These are phyloP conservation scores for Drosophila quinaria DNA, from an alignment of 2,888 invertebrate genomes.

Conservation along the genomic window DNA sequence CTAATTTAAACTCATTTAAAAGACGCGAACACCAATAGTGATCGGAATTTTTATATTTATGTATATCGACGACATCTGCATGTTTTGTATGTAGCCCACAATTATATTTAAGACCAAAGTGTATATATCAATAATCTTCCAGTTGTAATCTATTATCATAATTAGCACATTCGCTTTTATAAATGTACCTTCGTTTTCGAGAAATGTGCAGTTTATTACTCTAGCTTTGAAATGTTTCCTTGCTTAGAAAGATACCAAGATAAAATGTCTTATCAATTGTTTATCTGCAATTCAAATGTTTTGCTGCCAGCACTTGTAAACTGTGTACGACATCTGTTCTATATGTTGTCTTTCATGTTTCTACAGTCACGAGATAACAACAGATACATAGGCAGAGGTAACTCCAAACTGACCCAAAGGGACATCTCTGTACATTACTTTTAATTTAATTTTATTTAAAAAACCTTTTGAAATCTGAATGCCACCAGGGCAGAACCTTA, in stretches of 20 bases:
- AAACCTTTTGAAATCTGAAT: constrained; percentile 86
- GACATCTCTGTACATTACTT: neutral
- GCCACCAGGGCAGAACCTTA: constrained; percentile 90
- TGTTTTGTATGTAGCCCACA: constrained; percentile 50
- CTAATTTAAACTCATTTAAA: constrained; percentile 4
- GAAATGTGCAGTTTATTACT: constrained; percentile 16
- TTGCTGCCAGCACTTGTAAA: constrained; percentile 20
- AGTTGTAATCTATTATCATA: constrained; percentile 60
- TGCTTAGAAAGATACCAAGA: neutral
- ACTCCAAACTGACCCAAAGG: neutral
- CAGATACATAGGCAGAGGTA: neutral
- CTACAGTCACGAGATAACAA: constrained; percentile 35
- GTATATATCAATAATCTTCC: constrained; percentile 69
- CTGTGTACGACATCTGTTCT: constrained; percentile 51
- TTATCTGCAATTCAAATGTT: constrained; percentile 35
- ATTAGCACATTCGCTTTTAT: constrained; percentile 60
- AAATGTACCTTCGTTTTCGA: constrained; percentile 36
- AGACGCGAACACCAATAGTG: constrained; percentile 47
- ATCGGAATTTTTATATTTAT: constrained; percentile 25
- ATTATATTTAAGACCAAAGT: constrained; percentile 68
- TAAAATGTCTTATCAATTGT: constrained; percentile 9
- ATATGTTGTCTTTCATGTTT: constrained; percentile 17
- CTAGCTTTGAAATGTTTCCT: neutral
- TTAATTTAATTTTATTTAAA: constrained; percentile 51
- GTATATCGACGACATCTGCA: constrained; percentile 41